A percentile compares a stretch with the other conserved stretches of the same genome.
Conservation (phyloP, 2,888 invertebrate species). For the Watsonalla cultraria region DNA sequence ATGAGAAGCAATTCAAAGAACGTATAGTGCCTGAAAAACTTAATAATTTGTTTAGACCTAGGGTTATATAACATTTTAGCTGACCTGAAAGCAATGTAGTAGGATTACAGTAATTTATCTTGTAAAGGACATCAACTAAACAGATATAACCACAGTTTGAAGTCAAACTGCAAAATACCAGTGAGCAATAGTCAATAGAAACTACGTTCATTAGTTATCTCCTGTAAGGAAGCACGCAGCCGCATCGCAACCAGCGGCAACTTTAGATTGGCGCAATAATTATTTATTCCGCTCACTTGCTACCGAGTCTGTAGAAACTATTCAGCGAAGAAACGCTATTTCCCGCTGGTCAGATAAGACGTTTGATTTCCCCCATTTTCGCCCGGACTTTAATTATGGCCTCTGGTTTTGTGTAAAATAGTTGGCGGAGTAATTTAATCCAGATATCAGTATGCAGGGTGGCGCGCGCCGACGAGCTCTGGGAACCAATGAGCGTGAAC, state of each 20-base stretch:
- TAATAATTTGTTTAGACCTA: too few species aligned
- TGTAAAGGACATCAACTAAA: neutral
- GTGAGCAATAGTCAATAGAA: slow-evolving; percentile 46
- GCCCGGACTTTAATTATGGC: slow-evolving; percentile 75
- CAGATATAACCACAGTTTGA: neutral
- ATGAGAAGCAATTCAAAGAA: too few species aligned
- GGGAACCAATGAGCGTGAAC: slow-evolving; percentile 46
- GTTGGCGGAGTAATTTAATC: slow-evolving; percentile 76
- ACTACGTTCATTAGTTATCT: slow-evolving; percentile 67
- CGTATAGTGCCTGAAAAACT: too few species aligned
- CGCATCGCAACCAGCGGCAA: slow-evolving; percentile 49
- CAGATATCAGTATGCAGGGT: slow-evolving; percentile 68
- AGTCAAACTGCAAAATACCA: slow-evolving; percentile 22
- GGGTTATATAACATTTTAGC: too few species aligned
- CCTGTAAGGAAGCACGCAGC: slow-evolving; percentile 35
- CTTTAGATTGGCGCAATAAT: slow-evolving; percentile 73
- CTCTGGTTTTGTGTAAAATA: slow-evolving; percentile 77
- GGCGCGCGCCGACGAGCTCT: slow-evolving; percentile 51
- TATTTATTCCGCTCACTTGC: slow-evolving; percentile 78
- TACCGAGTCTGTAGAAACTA: slow-evolving; percentile 63
- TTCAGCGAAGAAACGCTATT: slow-evolving; percentile 76
- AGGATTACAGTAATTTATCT: neutral
- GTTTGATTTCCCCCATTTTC: slow-evolving; percentile 76
- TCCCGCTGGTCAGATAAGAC: slow-evolving; percentile 76
- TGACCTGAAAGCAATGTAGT: too few species aligned